These are phyloP conservation scores for Chiloscyllium plagiosum DNA, from an alignment of 2,113 vertebrate genomes.

Conservation along the genomic window DNA sequence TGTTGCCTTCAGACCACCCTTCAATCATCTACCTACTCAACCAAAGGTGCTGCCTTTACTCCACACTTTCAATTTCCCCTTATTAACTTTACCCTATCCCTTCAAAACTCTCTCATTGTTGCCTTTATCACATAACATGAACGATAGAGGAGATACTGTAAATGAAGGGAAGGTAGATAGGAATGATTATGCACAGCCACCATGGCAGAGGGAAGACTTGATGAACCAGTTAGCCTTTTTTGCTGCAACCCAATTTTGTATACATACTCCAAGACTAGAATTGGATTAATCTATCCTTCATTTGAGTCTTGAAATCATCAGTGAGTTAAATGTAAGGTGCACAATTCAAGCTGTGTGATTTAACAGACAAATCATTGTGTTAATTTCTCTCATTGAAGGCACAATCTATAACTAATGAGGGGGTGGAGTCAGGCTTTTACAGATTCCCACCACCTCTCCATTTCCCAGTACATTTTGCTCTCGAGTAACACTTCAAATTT, in stretches of 20 bases:
- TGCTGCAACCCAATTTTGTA: no score
- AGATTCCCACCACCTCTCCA: neutral
- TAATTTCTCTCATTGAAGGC: neutral
- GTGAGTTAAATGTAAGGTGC: neutral
- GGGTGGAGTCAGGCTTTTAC: neutral
- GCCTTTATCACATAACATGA: neutral
- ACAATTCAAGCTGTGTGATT: neutral
- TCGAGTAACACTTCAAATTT: neutral
- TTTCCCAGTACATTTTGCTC: neutral
- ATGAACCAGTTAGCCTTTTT: neutral
- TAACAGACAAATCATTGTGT: neutral
- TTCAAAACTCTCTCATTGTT: neutral
- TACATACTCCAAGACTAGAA: no score
- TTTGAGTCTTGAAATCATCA: neutral
- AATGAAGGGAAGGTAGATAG: neutral
- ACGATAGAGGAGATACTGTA: neutral
- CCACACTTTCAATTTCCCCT: no score
- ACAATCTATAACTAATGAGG: neutral
- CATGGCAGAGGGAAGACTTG: neutral
- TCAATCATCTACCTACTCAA: no score
- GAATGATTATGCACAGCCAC: neutral
- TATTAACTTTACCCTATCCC: no score
- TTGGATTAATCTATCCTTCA: neutral
- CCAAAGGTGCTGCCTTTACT: no score
- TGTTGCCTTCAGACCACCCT: no score